Evolutionary conservation across 1,140 invertebrate species (phyloP).

Genomic region (Wasmannia auropunctata): DNA sequence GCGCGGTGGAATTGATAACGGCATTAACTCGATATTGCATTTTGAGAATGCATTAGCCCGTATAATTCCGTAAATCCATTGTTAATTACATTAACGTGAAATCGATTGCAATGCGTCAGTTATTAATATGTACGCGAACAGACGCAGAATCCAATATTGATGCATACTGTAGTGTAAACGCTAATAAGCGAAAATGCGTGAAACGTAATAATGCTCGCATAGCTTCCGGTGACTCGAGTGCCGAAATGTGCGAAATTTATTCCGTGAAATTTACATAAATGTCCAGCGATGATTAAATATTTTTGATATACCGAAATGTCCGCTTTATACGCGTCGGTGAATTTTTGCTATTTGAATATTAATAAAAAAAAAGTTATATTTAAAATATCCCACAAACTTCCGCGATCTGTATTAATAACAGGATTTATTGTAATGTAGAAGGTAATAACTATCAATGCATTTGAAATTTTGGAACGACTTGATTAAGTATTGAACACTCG

Average conservation of each 20-base stretch:
- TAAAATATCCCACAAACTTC: neutral
- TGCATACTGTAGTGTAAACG: neutral
- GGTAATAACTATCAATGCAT: neutral
- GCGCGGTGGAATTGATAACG: neutral
- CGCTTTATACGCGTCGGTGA: slow-evolving; percentile 11
- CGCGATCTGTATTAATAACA: neutral
- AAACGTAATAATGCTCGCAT: neutral
- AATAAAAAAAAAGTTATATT: neutral
- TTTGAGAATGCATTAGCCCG: neutral
- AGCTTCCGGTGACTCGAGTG: neutral
- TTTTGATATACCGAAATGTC: neutral
- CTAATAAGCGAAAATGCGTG: neutral
- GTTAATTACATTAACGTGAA: neutral
- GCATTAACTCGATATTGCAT: neutral
- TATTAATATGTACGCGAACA: slow-evolving; percentile 5
- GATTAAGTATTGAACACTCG: neutral
- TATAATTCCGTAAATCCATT: neutral
- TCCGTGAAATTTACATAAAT: slow-evolving; percentile 5
- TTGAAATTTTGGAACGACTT: neutral
- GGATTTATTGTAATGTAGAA: neutral
- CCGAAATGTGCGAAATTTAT: neutral
- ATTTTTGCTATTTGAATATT: neutral
- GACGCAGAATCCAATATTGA: neutral
- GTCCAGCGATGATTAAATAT: neutral
- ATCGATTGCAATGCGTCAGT: neutral